A percentile compares a stretch with the other conserved stretches of the same genome.
These are phyloP conservation scores for Aricia agestis DNA, from an alignment of 1,140 invertebrate genomes.

Conservation along the genomic window DNA sequence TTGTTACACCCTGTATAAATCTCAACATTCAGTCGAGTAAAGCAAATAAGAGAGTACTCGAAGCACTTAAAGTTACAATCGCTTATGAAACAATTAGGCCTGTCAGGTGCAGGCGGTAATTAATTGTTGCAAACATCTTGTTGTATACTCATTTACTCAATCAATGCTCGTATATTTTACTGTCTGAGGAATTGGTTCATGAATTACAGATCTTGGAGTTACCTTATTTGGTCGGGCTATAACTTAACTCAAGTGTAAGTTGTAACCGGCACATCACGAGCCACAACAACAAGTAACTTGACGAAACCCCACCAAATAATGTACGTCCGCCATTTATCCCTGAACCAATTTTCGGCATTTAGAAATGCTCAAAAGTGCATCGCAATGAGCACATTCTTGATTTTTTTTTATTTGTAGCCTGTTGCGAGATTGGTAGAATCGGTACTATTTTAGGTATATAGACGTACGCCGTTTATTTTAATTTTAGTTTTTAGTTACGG, in stretches of 20 bases:
- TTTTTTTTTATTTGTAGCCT: constrained; percentile 35
- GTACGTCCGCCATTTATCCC: too few relatives aligned
- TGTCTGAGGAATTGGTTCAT: too few relatives aligned
- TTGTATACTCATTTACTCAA: neutral
- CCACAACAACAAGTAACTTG: too few relatives aligned
- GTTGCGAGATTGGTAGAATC: constrained; percentile 64
- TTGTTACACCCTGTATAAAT: too few relatives aligned
- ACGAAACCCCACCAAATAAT: too few relatives aligned
- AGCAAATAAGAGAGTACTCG: neutral
- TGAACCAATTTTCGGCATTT: too few relatives aligned
- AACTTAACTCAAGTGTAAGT: too few relatives aligned
- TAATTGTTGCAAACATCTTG: neutral
- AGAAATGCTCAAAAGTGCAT: neutral
- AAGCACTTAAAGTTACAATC: neutral
- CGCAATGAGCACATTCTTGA: neutral
- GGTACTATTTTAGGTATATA: constrained; percentile 24
- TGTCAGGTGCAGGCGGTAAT: neutral
- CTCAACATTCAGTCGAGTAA: neutral
- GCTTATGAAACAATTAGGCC: neutral
- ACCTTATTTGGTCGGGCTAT: too few relatives aligned
- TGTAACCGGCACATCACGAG: too few relatives aligned
- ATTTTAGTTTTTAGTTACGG: constrained; percentile 31
- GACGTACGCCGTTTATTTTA: constrained; percentile 29
- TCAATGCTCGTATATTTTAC: neutral
- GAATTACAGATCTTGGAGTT: too few relatives aligned